Percentiles rank a stretch among this genome's conserved stretches.
Evolutionary conservation across 2,113 vertebrate species (phyloP).

Genomic region (Sapayoa aenigma): DNA sequence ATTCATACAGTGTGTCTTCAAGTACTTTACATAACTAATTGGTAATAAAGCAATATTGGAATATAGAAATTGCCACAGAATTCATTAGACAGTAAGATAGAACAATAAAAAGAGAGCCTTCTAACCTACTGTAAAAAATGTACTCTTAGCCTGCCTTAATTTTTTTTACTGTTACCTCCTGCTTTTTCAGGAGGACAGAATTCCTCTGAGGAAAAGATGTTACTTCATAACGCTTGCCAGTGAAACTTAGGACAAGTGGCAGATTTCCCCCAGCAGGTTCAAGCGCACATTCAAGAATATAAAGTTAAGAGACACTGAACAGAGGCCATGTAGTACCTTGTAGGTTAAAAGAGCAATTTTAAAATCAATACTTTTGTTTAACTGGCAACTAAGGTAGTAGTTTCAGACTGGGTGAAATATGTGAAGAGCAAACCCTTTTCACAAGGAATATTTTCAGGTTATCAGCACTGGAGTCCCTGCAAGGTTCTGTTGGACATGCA

Average conservation of each 20-base stretch:
- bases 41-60: conserved; percentile 1
- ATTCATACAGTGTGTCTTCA: neutral
- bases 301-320: conserved; percentile 47
- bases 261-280: conserved; percentile 41
- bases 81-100: neutral
- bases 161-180: neutral
- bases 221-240: neutral
- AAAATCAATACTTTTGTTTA: conserved; percentile 73
- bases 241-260: conserved; percentile 19
- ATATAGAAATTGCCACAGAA: neutral
- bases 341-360: conserved; percentile 70
- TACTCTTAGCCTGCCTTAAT: neutral
- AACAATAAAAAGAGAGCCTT: neutral
- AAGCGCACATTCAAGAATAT: conserved; percentile 26
- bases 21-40: conserved; percentile 20
- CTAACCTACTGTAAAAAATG: neutral
- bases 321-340: conserved; percentile 43
- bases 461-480: neutral
- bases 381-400: conserved; percentile 20
- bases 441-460: conserved; percentile 6
- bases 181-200: conserved; percentile 16
- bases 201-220: neutral
- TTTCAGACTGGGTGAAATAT: conserved; percentile 39
- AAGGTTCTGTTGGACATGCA: neutral
- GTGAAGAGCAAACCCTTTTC: conserved; percentile 28